Conservation (phyloP, 2,113 vertebrate species). For the Accipiter virgatus region DNA sequence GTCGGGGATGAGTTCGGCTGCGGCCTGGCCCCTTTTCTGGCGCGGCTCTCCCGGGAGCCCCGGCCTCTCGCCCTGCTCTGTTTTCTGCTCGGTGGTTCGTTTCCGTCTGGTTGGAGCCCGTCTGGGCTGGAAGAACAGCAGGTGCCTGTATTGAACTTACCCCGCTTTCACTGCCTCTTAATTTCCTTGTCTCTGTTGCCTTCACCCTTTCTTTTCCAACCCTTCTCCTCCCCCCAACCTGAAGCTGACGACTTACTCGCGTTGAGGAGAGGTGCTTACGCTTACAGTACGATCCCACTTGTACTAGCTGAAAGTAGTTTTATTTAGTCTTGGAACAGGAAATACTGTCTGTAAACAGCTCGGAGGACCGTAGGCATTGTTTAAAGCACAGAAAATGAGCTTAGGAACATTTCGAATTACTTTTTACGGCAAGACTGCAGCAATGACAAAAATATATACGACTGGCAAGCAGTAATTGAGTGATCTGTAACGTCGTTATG, state of each 20-base stretch:
- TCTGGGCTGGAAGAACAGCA: background rate
- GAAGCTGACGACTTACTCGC: background rate
- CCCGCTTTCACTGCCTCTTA: background rate
- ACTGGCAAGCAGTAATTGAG: background rate
- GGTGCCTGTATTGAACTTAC: background rate
- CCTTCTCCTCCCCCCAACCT: accelerated
- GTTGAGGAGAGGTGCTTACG: background rate
- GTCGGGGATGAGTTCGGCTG: background rate
- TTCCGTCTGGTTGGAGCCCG: background rate
- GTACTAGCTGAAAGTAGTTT: background rate
- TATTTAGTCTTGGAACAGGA: background rate
- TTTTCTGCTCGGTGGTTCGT: background rate
- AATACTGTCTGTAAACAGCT: background rate
- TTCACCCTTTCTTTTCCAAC: background rate
- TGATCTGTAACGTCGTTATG: background rate
- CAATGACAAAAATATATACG: background rate
- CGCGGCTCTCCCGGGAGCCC: background rate
- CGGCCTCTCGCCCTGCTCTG: background rate
- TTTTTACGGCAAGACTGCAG: background rate
- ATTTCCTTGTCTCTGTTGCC: background rate
- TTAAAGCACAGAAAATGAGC: background rate
- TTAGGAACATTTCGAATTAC: background rate
- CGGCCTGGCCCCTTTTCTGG: background rate
- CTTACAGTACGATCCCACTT: accelerated
- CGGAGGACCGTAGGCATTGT: background rate